Evolutionary conservation across 2,113 vertebrate genomes (phyloP).

Genomic region (Dromas ardeola): DNA sequence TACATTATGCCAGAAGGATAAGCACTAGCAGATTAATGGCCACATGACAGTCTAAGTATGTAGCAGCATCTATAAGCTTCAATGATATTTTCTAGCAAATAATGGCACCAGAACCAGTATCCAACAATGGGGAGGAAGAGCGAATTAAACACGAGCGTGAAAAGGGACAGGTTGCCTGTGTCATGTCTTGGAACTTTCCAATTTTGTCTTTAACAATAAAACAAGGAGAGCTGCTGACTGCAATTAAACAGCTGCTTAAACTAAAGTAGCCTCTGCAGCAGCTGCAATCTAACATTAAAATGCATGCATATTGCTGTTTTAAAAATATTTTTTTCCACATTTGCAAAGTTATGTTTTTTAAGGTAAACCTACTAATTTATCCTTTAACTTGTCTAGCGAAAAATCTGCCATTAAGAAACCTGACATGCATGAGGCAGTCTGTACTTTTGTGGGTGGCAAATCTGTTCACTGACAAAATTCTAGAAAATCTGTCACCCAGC

Average conservation of each 20-base stretch:
- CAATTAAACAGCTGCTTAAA: background rate
- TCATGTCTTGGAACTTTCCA: background rate
- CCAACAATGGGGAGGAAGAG: background rate
- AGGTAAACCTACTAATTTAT: background rate
- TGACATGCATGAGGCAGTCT: background rate
- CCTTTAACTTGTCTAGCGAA: background rate
- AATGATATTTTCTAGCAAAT: background rate
- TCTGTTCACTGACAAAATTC: constrained; percentile 60
- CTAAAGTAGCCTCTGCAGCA: background rate
- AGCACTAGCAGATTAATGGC: background rate
- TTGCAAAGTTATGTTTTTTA: background rate
- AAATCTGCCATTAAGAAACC: background rate
- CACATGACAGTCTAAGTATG: background rate
- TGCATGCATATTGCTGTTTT: background rate
- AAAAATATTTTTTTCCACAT: background rate
- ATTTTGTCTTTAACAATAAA: background rate
- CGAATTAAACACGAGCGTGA: background rate
- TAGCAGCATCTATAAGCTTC: background rate
- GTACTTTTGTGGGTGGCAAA: constrained; percentile 45
- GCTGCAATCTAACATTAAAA: background rate
- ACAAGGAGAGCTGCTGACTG: background rate
- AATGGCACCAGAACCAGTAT: background rate
- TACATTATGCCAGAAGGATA: background rate
- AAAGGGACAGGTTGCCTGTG: background rate
- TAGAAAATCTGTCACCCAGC: constrained; percentile 47